Base-by-base conservation (phyloP, 2,113 vertebrate species). In the Geococcyx californianus region DNA sequence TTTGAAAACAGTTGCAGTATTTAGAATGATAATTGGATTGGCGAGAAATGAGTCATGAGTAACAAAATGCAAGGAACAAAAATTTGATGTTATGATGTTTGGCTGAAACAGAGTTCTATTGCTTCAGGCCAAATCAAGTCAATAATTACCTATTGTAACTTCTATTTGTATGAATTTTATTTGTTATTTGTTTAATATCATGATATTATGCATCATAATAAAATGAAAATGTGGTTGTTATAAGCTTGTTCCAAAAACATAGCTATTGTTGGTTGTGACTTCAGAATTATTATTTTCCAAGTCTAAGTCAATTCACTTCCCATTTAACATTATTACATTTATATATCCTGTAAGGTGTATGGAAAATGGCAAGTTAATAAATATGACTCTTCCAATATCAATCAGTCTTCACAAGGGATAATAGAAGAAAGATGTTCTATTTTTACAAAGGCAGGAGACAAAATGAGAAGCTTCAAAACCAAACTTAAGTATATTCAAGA, bases 41-140 rank as follows among this genome's bases (percentile, higher is more conserved):
- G 78, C 85, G 56, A 89, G 70, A 91, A 87, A 96, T 96, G 92
- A 97, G 87, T 94, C 94, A 90, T 51, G 67, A 74, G 40, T 67
- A 88, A 75, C 8, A 15, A 94, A 95, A 95, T 87, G 63, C 74
- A 83, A 81, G 42, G 52, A 91, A 87, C 84, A 93, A 93, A 95
- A 80, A 89, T 58, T 36, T 70, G 88, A 84, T 97, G 83, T 31
- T 95, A 86, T 96, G 87, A 89, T 81, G 58, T 80, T 94, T 81
- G 80, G 67, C 85, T 67, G 47, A 93, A 90, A 55, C 8, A 25
- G 21, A 75, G 10, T 78, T 73, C 63, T 93, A 42, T 51, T 82
- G 52, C 87, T 94, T 54, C 58, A 58, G 73, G 92, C 73, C 78
- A 92, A 73, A 75, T 1, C 0, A 8, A 94, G 69, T 92, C 67